These are phyloP conservation scores for Nowickia ferox DNA, from an alignment of 2,888 invertebrate species.

Conservation along the genomic window DNA sequence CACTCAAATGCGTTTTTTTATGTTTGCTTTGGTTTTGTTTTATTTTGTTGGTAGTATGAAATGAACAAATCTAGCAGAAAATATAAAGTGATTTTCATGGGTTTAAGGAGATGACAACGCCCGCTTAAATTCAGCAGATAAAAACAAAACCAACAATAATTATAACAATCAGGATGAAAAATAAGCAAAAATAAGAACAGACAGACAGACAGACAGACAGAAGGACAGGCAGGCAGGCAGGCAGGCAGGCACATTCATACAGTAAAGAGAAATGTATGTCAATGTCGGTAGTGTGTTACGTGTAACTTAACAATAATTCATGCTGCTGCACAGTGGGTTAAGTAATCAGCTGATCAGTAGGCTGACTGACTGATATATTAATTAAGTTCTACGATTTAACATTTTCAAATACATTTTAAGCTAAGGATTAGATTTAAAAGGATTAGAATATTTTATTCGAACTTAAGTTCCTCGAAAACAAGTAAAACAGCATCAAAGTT, in stretches of 20 bases:
- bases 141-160: conserved; percentile 53
- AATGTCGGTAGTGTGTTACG: conserved; percentile 57
- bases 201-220: conserved; percentile 24
- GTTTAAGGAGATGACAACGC: conserved; percentile 62
- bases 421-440: too few species aligned
- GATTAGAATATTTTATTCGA: too few species aligned
- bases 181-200: conserved; percentile 41
- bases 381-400: too few species aligned
- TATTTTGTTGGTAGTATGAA: conserved; percentile 2
- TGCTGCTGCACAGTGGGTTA: conserved; percentile 12
- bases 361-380: too few species aligned
- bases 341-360: too few species aligned
- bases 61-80: conserved; percentile 60
- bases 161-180: conserved; percentile 48
- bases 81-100: conserved; percentile 57
- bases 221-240: conserved; percentile 26
- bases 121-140: conserved; percentile 49
- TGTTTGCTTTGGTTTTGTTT: neutral
- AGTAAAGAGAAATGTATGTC: conserved; percentile 52
- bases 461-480: too few species aligned
- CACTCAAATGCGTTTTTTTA: neutral
- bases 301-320: conserved; percentile 39
- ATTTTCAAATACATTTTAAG: too few species aligned
- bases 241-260: conserved; percentile 33
- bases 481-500: too few species aligned